These are phyloP conservation scores for Abrostola triplasia DNA, from an alignment of 2,888 invertebrate genomes.

Conservation along the genomic window DNA sequence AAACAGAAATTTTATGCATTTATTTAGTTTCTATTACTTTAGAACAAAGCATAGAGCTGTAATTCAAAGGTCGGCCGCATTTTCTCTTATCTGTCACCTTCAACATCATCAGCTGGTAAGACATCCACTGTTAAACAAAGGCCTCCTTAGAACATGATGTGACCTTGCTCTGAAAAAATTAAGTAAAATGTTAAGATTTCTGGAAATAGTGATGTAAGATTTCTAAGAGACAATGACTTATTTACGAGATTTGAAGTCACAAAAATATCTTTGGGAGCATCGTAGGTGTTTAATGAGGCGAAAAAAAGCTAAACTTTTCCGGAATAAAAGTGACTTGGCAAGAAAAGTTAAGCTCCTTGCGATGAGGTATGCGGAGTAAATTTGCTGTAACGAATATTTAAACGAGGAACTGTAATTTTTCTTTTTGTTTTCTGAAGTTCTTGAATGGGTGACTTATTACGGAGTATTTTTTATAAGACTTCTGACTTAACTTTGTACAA, in stretches of 20 bases:
- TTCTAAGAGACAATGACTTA: slow-evolving; percentile 8
- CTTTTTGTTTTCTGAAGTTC: slow-evolving; percentile 21
- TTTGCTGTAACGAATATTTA: slow-evolving; percentile 57
- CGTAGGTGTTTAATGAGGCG: slow-evolving; percentile 55
- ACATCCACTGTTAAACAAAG: too few species aligned
- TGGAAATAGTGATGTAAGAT: background rate
- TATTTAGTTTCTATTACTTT: too few species aligned
- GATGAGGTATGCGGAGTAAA: slow-evolving; percentile 55
- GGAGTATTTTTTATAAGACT: slow-evolving; percentile 7
- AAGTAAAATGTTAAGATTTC: background rate
- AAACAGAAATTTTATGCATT: too few species aligned
- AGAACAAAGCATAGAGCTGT: too few species aligned
- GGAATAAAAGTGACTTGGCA: slow-evolving; percentile 52
- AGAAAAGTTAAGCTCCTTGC: slow-evolving; percentile 54
- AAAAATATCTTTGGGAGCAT: slow-evolving; percentile 31
- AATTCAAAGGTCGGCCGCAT: too few species aligned
- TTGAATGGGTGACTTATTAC: slow-evolving; percentile 16
- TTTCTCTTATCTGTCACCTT: too few species aligned
- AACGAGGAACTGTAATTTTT: slow-evolving; percentile 28
- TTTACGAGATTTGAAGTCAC: slow-evolving; percentile 22
- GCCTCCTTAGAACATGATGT: too few species aligned
- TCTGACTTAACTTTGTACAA: slow-evolving; percentile 5
- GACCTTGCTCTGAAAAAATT: background rate
- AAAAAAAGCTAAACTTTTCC: slow-evolving; percentile 49
- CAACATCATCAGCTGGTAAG: too few species aligned